Evolutionary conservation across 2,797 vertebrate genomes (phyloP), one percentile per base, ranked within the genome.

Genomic region (Phrynocephalus guinanensis): DNA sequence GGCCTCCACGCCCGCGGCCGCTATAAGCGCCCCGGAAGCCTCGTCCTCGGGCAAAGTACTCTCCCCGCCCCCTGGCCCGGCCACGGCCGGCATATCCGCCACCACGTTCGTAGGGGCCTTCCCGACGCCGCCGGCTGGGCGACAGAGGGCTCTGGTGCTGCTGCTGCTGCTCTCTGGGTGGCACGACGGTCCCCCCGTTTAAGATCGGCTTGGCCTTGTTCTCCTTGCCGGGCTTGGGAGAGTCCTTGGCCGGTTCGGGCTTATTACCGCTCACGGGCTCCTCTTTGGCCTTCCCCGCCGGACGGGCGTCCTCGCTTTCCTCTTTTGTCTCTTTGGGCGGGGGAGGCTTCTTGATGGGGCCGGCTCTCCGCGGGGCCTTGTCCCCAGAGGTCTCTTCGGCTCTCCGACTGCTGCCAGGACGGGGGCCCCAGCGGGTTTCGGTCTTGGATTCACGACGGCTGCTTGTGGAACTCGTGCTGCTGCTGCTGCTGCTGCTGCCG

Each of bases 361-460:
- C 98, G 0, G 98, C 98, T 50, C 98, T 96, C 87, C 94, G 94
- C 84, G 92, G 95, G 30, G 95, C 93, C 75, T 97, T 97, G 2
- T 97, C 97, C 6, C 77, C 50, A 38, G 72, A 96, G 22, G 93
- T 79, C 90, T 96, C 97, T 50, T 97, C 97, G 33, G 96, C 33
- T 88, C 97, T 92, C 89, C 96, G 78, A 93, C 92, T 97, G 92
- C 96, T 97, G 89, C 98, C 97, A 3, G 98, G 98, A 5, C 98
- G 96, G 5, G 98, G 98, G 13, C 98, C 98, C 98, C 98, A 99
- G 67, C 98, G 98, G 1, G 98, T 99, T 92, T 99, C 98, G 0
- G 98, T 98, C 94, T 97, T 98, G 93, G 97, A 97, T 83, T 99
- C 98, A 9, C 98, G 94, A 91, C 73, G 97, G 92, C 26, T 93